These are phyloP conservation scores for Mythimna pallens DNA, from an alignment of 2,888 invertebrate species.

Conservation along the genomic window DNA sequence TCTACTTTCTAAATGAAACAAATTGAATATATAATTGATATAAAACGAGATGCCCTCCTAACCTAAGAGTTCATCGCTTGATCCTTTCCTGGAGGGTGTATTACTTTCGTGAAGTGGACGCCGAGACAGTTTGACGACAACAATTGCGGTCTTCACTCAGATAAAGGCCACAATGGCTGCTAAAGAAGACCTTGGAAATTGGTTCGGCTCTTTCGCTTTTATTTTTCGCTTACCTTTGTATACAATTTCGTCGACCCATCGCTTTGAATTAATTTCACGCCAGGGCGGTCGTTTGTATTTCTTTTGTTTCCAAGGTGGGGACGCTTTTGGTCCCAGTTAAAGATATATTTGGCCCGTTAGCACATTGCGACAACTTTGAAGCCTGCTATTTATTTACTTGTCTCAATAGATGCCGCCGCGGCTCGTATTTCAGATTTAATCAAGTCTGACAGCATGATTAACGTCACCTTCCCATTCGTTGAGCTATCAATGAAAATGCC, in stretches of 20 bases:
- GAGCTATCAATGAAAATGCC: constrained; percentile 77
- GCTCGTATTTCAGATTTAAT: constrained; percentile 88
- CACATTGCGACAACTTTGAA: constrained; percentile 86
- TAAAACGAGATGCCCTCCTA: constrained; percentile 25
- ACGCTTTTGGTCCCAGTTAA: constrained; percentile 79
- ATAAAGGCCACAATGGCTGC: constrained; percentile 72
- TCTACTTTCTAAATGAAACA: constrained; percentile 32
- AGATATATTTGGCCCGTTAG: constrained; percentile 86
- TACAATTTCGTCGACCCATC: constrained; percentile 85
- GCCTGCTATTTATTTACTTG: constrained; percentile 86
- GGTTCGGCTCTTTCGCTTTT: constrained; percentile 82
- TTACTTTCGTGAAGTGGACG: constrained; percentile 64
- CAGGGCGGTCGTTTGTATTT: constrained; percentile 85
- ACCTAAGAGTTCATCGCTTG: constrained; percentile 34
- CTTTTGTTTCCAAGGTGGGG: constrained; percentile 84
- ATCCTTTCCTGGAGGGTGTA: constrained; percentile 25
- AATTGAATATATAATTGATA: constrained; percentile 49
- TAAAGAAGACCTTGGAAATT: constrained; percentile 82
- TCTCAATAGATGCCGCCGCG: constrained; percentile 83
- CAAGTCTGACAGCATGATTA: constrained; percentile 86
- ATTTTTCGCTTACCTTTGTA: constrained; percentile 86
- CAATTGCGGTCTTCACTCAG: constrained; percentile 75
- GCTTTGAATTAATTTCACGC: constrained; percentile 87
- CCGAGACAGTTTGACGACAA: constrained; percentile 77
- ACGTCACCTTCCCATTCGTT: constrained; percentile 81